phyloP scores from a whole-genome alignment of 2,888 invertebrate species.

The Drosophila ezoana region DNA sequence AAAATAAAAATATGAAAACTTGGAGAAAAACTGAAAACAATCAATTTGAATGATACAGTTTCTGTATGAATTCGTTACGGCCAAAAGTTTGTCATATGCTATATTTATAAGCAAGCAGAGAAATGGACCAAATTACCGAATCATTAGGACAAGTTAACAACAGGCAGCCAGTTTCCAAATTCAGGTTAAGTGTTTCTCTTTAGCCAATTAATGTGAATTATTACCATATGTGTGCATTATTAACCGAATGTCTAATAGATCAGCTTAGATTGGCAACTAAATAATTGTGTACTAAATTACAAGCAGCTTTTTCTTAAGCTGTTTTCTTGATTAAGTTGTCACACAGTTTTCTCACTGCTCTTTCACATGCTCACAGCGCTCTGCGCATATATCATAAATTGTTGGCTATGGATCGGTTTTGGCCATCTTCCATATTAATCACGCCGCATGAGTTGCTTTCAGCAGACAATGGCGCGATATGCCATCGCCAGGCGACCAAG shows the following conservation, averaged over 20 bases:
- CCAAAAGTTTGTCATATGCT: too few species aligned
- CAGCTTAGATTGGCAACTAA: background rate
- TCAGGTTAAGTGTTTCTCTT: too few species aligned
- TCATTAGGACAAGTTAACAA: too few species aligned
- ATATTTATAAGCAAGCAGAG: too few species aligned
- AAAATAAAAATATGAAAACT: background rate
- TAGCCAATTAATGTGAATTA: too few species aligned
- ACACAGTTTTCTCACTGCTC: slow-evolving; percentile 11
- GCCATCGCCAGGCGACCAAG: slow-evolving; percentile 38
- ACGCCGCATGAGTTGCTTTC: slow-evolving; percentile 77
- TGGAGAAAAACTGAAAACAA: background rate
- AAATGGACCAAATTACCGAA: too few species aligned
- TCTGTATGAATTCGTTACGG: too few species aligned
- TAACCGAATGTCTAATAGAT: background rate
- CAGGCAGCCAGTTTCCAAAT: too few species aligned
- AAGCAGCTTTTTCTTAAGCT: background rate
- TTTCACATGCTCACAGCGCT: slow-evolving; percentile 9
- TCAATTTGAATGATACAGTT: slow-evolving; percentile 14
- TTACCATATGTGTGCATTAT: too few species aligned
- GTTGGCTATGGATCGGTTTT: slow-evolving; percentile 54
- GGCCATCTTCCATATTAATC: slow-evolving; percentile 79
- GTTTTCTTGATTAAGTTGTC: slow-evolving; percentile 70
- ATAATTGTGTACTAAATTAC: too few species aligned
- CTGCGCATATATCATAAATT: slow-evolving; percentile 39
- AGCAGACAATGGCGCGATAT: slow-evolving; percentile 74